A percentile compares a stretch with the other conserved stretches of the same genome.
Evolutionary conservation across 2,797 vertebrate genomes (phyloP).

Genomic region (Clarias fuscus): DNA sequence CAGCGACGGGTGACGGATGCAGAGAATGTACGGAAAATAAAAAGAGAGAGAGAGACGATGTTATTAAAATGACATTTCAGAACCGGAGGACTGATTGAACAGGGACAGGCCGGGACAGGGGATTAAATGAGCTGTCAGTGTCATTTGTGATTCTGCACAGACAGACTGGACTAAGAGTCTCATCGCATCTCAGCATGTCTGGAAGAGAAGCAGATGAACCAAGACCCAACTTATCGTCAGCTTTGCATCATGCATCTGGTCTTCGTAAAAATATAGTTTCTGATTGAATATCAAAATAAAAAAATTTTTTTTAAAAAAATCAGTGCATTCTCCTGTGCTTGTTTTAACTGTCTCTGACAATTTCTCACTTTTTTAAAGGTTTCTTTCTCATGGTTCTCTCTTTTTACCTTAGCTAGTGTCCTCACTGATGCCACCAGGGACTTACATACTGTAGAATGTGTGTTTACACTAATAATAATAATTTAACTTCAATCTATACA

Average conservation of each 20-base stretch:
- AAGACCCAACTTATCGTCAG: not conserved
- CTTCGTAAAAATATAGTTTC: no score
- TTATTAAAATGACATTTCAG: slow-evolving; percentile 5
- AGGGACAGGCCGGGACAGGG: not conserved
- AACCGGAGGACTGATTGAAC: not conserved
- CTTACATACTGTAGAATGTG: not conserved
- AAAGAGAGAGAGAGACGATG: not conserved
- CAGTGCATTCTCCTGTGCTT: not conserved
- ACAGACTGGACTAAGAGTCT: not conserved
- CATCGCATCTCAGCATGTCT: not conserved
- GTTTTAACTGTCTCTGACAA: not conserved
- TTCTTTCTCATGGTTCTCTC: not conserved
- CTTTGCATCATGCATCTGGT: not conserved
- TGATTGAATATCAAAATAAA: not conserved
- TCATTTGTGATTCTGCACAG: not conserved
- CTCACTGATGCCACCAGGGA: not conserved
- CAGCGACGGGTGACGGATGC: not conserved
- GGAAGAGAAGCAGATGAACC: not conserved
- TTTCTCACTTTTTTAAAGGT: no score
- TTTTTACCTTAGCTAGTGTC: not conserved
- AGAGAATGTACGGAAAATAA: not conserved
- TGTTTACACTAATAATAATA: not conserved
- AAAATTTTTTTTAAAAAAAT: no score
- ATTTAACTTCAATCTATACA: not conserved
- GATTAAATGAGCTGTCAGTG: not conserved